Base-by-base conservation (phyloP, 2,888 invertebrate genomes). In the Sisyra terminalis region DNA sequence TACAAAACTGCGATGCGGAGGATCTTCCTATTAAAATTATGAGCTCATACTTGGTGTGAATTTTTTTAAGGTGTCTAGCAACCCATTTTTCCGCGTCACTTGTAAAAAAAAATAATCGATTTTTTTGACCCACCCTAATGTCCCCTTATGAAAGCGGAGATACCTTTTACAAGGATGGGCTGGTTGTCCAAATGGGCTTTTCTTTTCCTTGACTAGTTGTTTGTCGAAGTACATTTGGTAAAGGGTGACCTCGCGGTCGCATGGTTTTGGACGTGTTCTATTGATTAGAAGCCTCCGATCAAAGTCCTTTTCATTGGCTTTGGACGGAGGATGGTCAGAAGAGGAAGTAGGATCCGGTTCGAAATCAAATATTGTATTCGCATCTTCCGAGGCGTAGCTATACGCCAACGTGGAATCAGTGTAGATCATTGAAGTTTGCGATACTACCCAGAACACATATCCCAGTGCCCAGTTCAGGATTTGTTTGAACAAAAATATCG, bases 211-310 rank as follows among this genome's bases (percentile, higher is more conserved):
- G 62, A 61, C 45, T 61, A 65, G 45, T 15, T 39, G 24, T 7
- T 7, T 14, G 2, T 29, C 29, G 13, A 39, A 14, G 18, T 32
- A 9, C 18, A 43, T 15, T 43, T 43, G 35, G 48, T 59, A 61
- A 38, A 63, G 50, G 53, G 57, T 58, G 49, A 57, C 54, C 47
- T 84, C 77, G 57, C 85, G 72, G 58, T 90, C 90, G 58, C 90
- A 92, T 3, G 88, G 82, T 44, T 84, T 80, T 1, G 86, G 85
- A 36, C 81, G 69, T 0, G 89, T 89, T 54, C 86, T 69, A 50
- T 78, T 79, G 51, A 85, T 75, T 40, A 76, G 64, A 2, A 82
- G 71, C 47, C 73, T 71, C 47, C 73, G 71, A 50, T 79, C 75
- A 57, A 75, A 71, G 50, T 49, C 43, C 15, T 73, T 60, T 52